Percentiles rank a stretch among this genome's conserved stretches.
Conservation (phyloP, 1,140 invertebrate genomes). For the Ruditapes philippinarum region DNA sequence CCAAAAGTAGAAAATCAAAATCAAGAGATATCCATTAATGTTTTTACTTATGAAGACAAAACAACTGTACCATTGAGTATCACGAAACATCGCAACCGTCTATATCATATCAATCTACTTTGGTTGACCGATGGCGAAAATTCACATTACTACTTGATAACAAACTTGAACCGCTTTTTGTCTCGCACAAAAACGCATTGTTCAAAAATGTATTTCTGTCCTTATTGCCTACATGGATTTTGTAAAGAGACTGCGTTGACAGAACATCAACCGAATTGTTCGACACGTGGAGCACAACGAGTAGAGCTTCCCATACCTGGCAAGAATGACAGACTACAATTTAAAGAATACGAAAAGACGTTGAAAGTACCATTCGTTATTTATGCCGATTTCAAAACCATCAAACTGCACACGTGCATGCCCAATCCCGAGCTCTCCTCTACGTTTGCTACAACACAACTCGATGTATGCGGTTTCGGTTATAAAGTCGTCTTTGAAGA, state of each 20-base stretch:
- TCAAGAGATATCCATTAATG: conserved; percentile 31
- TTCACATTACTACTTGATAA: conserved; percentile 4
- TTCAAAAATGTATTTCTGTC: conserved; percentile 27
- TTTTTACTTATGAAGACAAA: conserved; percentile 31
- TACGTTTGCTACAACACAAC: background rate
- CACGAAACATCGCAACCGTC: background rate
- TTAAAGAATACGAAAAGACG: conserved; percentile 28
- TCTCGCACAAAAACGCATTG: conserved; percentile 41
- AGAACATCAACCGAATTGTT: conserved; percentile 14
- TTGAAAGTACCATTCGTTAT: conserved; percentile 37
- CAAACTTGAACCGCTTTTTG: conserved; percentile 16
- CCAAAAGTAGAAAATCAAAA: conserved; percentile 40
- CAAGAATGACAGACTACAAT: conserved; percentile 30
- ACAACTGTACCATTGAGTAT: conserved; percentile 17
- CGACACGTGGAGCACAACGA: conserved; percentile 28
- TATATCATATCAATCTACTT: conserved; percentile 12
- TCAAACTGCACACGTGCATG: conserved; percentile 30
- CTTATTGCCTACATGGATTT: conserved; percentile 34
- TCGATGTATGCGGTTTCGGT: conserved; percentile 29
- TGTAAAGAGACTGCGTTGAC: conserved; percentile 7
- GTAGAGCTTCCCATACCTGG: conserved; percentile 42
- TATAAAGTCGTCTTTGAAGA: conserved; percentile 35
- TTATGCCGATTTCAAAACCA: conserved; percentile 29
- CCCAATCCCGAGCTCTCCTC: conserved; percentile 18
- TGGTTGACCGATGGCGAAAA: conserved; percentile 1